phyloP scores from a whole-genome alignment of 2,113 vertebrate genomes.

The Varanus salvator region DNA sequence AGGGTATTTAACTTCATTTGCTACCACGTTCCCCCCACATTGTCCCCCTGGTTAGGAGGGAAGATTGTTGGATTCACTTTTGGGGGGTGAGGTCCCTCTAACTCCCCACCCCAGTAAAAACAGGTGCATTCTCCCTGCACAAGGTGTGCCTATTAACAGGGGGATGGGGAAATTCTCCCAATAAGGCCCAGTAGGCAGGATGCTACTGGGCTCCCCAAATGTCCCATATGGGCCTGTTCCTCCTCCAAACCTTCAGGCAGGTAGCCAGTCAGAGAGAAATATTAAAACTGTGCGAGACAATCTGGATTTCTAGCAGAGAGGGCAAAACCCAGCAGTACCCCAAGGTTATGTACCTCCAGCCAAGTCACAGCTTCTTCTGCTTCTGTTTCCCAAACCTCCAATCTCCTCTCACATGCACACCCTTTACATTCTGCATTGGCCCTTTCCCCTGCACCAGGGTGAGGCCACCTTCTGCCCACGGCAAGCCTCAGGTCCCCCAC shows the following conservation, averaged over 20 bases:
- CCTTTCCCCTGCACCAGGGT: neutral
- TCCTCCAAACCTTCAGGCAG: neutral
- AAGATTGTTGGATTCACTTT: neutral
- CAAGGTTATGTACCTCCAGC: neutral
- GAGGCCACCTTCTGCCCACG: neutral
- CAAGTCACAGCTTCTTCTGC: neutral
- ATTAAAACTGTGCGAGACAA: neutral
- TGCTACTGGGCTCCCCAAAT: neutral
- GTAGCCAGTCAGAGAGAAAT: neutral
- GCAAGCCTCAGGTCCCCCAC: neutral
- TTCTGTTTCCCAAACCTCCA: neutral
- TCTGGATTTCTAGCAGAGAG: neutral
- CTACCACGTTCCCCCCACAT: constrained; percentile 10
- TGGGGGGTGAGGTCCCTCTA: neutral
- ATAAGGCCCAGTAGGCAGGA: neutral
- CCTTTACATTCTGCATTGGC: neutral
- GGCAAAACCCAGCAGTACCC: neutral
- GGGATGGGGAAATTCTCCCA: neutral
- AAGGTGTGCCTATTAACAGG: neutral
- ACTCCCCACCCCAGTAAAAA: neutral
- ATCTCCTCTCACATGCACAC: neutral
- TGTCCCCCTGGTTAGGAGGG: constrained; percentile 2
- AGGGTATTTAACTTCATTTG: constrained; percentile 53
- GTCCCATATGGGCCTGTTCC: neutral
- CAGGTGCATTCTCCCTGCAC: too few species aligned